Evolutionary conservation across 2,888 invertebrate species (phyloP).

Genomic region (Agrenia bidenticulata): DNA sequence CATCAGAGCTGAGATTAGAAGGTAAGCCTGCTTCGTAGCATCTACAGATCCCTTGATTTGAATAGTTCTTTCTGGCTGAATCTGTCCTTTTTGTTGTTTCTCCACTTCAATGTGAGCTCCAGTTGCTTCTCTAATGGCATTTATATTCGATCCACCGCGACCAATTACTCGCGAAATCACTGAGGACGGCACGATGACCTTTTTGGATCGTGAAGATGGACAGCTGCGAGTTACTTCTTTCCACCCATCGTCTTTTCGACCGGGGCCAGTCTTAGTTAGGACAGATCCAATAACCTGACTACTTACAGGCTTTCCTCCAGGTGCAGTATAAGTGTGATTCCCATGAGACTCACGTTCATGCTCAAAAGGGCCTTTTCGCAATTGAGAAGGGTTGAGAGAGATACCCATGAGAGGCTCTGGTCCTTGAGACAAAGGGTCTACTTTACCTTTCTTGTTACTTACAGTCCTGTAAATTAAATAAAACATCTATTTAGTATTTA

Average conservation of each 20-base stretch:
- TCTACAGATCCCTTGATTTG: conserved; percentile 92
- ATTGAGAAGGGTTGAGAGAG: conserved; percentile 48
- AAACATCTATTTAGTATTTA: neutral
- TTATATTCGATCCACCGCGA: conserved; percentile 95
- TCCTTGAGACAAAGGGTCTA: conserved; percentile 2
- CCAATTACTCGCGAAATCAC: conserved; percentile 95
- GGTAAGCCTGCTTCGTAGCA: conserved; percentile 88
- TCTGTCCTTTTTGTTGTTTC: conserved; percentile 83
- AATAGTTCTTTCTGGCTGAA: conserved; percentile 86
- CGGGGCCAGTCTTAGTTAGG: conserved; percentile 1
- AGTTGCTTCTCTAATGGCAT: conserved; percentile 93
- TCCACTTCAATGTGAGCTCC: conserved; percentile 98
- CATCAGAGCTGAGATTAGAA: conserved; percentile 85
- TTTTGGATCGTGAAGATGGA: conserved; percentile 63
- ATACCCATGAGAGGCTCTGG: conserved; percentile 52
- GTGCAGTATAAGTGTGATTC: conserved; percentile 21
- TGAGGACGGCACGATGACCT: conserved; percentile 89
- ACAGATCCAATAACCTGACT: conserved; percentile 9
- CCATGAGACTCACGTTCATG: conserved; percentile 31
- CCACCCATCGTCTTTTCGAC: conserved; percentile 86
- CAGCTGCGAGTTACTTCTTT: conserved; percentile 72
- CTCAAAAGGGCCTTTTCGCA: conserved; percentile 24
- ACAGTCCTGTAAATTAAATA: conserved; percentile 27
- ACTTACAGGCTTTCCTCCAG: neutral
- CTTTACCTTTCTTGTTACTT: conserved; percentile 24